Conservation (phyloP, 2,888 invertebrate species). For the Brachyopa scutellaris region DNA sequence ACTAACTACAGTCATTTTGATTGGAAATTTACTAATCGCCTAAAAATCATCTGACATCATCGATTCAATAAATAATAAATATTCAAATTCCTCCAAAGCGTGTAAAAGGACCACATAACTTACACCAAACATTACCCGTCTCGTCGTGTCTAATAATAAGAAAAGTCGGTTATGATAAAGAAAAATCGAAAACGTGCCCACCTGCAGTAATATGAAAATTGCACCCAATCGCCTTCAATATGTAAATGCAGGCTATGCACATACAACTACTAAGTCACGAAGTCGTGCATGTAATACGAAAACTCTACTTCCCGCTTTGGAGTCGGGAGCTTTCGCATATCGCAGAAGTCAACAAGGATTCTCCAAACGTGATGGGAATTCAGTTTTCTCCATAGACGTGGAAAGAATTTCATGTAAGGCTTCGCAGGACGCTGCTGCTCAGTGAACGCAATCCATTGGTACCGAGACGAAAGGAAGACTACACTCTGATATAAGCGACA, state of each 20-base stretch:
- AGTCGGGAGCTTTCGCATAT: conserved; percentile 61
- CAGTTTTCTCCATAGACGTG: conserved; percentile 57
- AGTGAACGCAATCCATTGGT: conserved; percentile 8
- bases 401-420: conserved; percentile 55
- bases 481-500: conserved; percentile 3
- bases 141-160: conserved; percentile 10
- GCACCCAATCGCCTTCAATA: conserved; percentile 68
- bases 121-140: conserved; percentile 12
- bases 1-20: too few relatives aligned
- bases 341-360: conserved; percentile 67
- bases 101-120: conserved; percentile 17
- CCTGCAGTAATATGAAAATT: conserved; percentile 66
- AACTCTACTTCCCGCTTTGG: conserved; percentile 30
- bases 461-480: not conserved
- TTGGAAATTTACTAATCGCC: too few relatives aligned
- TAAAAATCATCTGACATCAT: not conserved
- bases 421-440: conserved; percentile 17
- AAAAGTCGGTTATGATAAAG: conserved; percentile 40
- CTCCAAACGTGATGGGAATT: conserved; percentile 66
- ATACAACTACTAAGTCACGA: conserved; percentile 62
- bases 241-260: conserved; percentile 63
- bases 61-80: conserved; percentile 1
- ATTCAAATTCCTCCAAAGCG: not conserved
- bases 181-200: conserved; percentile 55
- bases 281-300: conserved; percentile 63